Conservation (phyloP, 2,888 invertebrate species). For the Acleris holmiana region DNA sequence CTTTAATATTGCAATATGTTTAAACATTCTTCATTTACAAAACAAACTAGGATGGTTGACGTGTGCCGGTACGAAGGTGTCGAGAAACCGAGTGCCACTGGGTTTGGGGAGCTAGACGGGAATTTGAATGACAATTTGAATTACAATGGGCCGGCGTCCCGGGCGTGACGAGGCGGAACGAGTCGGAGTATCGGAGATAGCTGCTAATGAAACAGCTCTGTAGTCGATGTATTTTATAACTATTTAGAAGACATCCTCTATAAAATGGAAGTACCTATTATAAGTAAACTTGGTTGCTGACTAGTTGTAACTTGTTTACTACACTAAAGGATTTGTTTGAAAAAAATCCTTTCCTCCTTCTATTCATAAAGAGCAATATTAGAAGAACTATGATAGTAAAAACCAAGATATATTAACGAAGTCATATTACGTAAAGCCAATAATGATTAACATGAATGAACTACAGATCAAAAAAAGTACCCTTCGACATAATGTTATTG, state of each 20-base stretch:
- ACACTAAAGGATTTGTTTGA: too few species aligned
- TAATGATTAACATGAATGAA: constrained; percentile 40
- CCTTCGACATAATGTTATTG: neutral
- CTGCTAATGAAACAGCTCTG: constrained; percentile 49
- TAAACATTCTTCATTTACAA: constrained; percentile 20
- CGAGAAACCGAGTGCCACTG: constrained; percentile 78
- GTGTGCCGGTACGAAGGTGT: constrained; percentile 62
- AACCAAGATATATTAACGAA: too few species aligned
- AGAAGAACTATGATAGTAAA: too few species aligned
- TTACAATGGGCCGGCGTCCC: constrained; percentile 76
- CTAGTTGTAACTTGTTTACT: too few species aligned
- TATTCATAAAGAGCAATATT: too few species aligned
- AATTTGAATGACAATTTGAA: constrained; percentile 80
- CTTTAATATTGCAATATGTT: neutral
- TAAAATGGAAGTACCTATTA: too few species aligned
- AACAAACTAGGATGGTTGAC: constrained; percentile 33
- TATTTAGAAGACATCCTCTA: too few species aligned
- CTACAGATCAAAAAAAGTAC: neutral
- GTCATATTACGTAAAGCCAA: too few species aligned
- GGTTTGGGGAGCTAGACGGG: constrained; percentile 60
- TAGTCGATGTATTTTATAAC: too few species aligned
- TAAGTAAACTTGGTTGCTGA: too few species aligned
- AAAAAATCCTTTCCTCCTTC: too few species aligned
- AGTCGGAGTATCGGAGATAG: constrained; percentile 56
- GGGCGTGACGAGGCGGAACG: constrained; percentile 69